Evolutionary conservation across 2,797 vertebrate species (phyloP), one percentile per base, ranked within the genome.

Genomic region (Rhodeus uyekii): DNA sequence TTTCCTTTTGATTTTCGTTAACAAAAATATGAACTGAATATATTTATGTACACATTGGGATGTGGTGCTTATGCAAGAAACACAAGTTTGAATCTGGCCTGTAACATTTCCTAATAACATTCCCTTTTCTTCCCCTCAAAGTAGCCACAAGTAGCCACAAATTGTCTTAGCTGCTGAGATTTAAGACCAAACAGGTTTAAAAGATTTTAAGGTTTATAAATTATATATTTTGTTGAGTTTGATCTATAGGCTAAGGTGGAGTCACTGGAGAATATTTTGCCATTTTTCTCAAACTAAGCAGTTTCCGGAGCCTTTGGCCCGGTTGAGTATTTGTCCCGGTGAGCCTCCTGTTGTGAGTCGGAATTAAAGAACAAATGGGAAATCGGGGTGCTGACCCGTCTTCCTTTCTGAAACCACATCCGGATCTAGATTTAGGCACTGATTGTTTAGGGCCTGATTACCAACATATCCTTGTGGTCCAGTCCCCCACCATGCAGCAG

Each of bases 391-490:
- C 69, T 78, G 64, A 44, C 76, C 60, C 6, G 7, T 81, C 67
- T 44, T 75, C 74, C 81, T 76, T 64, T 29, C 53, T 69, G 53
- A 64, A 72, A 44, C 72, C 55, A 81, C 83, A 82, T 83, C 78
- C 77, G 36, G 48, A 44, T 42, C 44, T 38, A 81, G 60, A 63
- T 71, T 76, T 78, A 80, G 34, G 77, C 48, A 69, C 69, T 71
- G 65, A 80, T 60, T 86, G 81, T 68, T 83, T 65, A 19, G 34
- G 69, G 61, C 68, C 58, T 83, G 74, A 24, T 67, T 86, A 77
- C 79, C 85, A 84, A 84, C 79, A 84, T 81, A 84, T 75, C 60
- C 79, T 84, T 64, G 16, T 82, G 83, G 79, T 84, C 79, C 53
- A 67, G 65, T 78, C 73, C 71, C 72, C 72, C 68, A 82, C 84